A percentile compares a stretch with the other conserved stretches of the same genome.
These are phyloP conservation scores for Lepidocyrtinus sp. DNA, from an alignment of 2,888 invertebrate species.

Conservation along the genomic window DNA sequence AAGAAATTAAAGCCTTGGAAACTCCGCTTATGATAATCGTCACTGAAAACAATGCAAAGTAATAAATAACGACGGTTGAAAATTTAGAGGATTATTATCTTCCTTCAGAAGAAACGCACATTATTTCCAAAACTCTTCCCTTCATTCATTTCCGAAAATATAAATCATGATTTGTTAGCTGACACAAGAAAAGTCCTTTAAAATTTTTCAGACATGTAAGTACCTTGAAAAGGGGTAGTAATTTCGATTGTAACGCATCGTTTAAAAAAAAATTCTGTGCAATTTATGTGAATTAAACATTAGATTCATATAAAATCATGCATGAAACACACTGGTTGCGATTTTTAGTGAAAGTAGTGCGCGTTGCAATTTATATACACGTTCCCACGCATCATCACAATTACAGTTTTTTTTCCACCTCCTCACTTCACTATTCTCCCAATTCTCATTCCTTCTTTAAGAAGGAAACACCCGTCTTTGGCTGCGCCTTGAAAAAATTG, in stretches of 20 bases:
- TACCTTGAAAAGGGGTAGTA: too few relatives aligned
- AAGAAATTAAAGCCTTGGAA: neutral
- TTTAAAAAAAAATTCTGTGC: too few relatives aligned
- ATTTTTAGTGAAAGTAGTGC: too few relatives aligned
- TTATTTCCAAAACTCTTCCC: neutral
- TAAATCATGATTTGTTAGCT: neutral
- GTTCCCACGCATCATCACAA: neutral
- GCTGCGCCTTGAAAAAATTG: neutral
- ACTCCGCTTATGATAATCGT: neutral
- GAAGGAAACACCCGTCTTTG: slow-evolving; percentile 12
- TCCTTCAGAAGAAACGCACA: neutral
- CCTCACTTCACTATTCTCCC: too few relatives aligned
- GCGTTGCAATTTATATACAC: too few relatives aligned
- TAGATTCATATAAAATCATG: too few relatives aligned
- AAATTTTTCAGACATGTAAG: neutral
- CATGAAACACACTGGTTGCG: too few relatives aligned
- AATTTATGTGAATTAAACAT: too few relatives aligned
- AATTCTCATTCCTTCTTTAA: neutral
- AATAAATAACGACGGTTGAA: neutral
- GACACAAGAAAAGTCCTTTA: neutral
- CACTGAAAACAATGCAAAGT: neutral
- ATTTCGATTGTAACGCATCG: too few relatives aligned
- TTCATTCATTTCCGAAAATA: neutral
- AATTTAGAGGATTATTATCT: neutral
- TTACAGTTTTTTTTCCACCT: neutral